Evolutionary conservation across 2,113 vertebrate genomes (phyloP), one percentile per base, ranked within the genome.

Genomic region (Menura novaehollandiae): DNA sequence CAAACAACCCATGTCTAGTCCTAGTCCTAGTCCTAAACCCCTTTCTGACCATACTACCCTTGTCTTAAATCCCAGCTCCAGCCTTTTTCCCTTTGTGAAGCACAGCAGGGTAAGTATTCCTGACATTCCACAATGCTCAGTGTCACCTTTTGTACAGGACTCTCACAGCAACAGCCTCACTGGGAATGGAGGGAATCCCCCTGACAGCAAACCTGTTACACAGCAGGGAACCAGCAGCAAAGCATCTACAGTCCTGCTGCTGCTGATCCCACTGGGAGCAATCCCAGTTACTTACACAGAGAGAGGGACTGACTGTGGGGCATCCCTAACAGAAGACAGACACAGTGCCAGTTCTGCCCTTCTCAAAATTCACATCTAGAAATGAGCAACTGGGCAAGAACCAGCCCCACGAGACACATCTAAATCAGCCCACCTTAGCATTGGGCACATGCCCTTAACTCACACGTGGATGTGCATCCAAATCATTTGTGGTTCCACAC

Each of bases 361-460:
- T 80, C 92, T 93, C 88, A 74, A 91, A 83, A 86, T 53, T 58
- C 82, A 71, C 90, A 88, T 84, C 88, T 95, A 92, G 88, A 93
- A 92, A 71, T 6, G 59, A 92, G 85, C 59, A 85, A 85, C 13
- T 88, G 75, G 73, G 93, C 79, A 83, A 90, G 88, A 92, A 86
- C 55, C 83, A 86, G 64, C 39, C 64, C 80, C 72, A 74, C 0
- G 4, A 89, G 92, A 51, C 76, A 69, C 67, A 63, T 71, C 79
- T 67, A 78, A 92, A 77, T 75, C 85, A 90, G 88, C 77, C 85
- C 91, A 79, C 64, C 91, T 88, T 15, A 76, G 71, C 64, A 47
- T 6, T 24, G 73, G 72, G 90, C 68, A 88, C 79, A 41, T 77
- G 85, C 74, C 74, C 82, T 55, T n/a, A 47, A 43, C 71, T 85